These are phyloP conservation scores for Abramis brama DNA, from an alignment of 2,113 vertebrate genomes.

Conservation along the genomic window DNA sequence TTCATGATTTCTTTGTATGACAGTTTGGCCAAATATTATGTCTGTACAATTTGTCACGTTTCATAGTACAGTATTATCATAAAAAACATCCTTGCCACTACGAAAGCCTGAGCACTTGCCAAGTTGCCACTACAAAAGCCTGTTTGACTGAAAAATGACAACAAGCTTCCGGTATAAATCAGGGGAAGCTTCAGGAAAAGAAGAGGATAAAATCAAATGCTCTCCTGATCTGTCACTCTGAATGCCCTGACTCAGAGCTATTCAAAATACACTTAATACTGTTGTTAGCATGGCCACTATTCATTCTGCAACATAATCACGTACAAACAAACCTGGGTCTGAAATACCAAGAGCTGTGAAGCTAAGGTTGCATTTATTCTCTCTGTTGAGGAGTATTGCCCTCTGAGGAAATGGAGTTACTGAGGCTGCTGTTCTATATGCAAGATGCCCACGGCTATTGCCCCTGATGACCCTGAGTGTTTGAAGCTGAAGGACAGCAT, in stretches of 20 bases:
- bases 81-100: neutral
- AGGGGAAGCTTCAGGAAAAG: neutral
- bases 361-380: constrained; percentile 9
- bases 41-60: too few species aligned
- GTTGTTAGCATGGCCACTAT: neutral
- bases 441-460: constrained; percentile 40
- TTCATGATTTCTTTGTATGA: too few species aligned
- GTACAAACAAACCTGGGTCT: constrained; percentile 5
- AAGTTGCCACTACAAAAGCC: neutral
- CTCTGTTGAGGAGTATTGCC: neutral
- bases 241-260: neutral
- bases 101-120: neutral
- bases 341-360: constrained; percentile 2
- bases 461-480: constrained; percentile 44
- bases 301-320: neutral
- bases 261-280: neutral
- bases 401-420: constrained; percentile 17
- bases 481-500: constrained; percentile 50
- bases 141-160: neutral
- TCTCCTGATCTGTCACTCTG: neutral
- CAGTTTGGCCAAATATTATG: too few species aligned
- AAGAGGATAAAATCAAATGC: neutral
- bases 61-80: too few species aligned
- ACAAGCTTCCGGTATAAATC: constrained; percentile 1
- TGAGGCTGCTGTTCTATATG: constrained; percentile 47